Evolutionary conservation across 2,113 vertebrate genomes (phyloP).

Genomic region (Balaenoptera acutorostrata): DNA sequence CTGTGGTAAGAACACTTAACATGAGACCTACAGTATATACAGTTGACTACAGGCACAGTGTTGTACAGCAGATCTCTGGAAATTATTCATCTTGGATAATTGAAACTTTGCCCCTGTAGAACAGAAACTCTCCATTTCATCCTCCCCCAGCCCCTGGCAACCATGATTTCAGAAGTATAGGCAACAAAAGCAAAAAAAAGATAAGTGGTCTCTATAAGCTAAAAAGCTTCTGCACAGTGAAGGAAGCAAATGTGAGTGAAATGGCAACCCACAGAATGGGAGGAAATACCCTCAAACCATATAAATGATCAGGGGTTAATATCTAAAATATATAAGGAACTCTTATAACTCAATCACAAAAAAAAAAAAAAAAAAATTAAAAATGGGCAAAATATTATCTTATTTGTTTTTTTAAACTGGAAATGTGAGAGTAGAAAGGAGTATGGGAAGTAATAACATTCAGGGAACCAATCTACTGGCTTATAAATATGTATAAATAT

Average conservation of each 20-base stretch:
- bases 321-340: neutral
- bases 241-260: neutral
- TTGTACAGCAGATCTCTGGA: neutral
- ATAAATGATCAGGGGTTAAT: neutral
- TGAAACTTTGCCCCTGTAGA: neutral
- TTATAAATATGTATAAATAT: constrained; percentile 64
- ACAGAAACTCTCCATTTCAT: neutral
- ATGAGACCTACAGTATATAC: neutral
- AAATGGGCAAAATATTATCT: neutral
- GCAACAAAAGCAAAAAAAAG: neutral
- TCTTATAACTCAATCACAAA: neutral
- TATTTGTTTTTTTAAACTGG: constrained; percentile 33
- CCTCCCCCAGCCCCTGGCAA: neutral
- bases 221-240: neutral
- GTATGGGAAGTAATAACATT: constrained; percentile 28
- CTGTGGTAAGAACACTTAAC: neutral
- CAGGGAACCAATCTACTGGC: neutral
- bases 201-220: neutral
- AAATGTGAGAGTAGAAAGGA: constrained; percentile 11
- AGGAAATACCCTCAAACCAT: neutral
- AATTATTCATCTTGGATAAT: neutral
- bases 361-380: neutral
- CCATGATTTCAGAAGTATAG: neutral
- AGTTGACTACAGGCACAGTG: neutral
- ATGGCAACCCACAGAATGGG: neutral